Evolutionary conservation across 2,113 vertebrate species (phyloP).

Genomic region (Dipodomys spectabilis): DNA sequence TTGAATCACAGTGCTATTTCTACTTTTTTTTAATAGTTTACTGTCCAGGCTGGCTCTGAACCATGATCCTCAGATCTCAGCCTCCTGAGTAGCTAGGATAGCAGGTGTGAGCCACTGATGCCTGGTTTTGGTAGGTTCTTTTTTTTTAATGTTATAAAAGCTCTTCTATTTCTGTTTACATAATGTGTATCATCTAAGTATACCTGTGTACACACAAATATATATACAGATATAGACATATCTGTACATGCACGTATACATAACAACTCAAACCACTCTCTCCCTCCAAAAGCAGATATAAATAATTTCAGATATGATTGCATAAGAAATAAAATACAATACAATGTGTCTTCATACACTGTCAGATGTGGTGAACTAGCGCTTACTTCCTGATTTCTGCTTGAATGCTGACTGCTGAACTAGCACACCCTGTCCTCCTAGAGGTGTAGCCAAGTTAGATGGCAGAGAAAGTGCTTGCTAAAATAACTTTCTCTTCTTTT

Average conservation of each 20-base stretch:
- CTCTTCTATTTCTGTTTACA: background rate
- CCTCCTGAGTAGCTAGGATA: no score
- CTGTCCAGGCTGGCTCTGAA: no score
- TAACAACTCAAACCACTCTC: background rate
- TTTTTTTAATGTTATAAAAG: conserved; percentile 47
- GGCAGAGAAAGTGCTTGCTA: conserved; percentile 66
- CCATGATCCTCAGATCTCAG: no score
- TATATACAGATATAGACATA: no score
- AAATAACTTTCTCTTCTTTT: conserved; percentile 66
- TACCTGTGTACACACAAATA: background rate
- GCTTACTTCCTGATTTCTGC: background rate
- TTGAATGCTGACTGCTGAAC: conserved; percentile 44
- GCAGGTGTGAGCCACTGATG: no score
- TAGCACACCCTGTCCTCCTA: conserved; percentile 51
- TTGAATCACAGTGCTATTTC: no score
- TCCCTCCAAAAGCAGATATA: background rate
- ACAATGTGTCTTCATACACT: background rate
- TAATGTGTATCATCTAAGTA: background rate
- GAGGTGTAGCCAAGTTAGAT: conserved; percentile 48
- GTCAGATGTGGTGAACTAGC: no score
- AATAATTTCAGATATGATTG: background rate
- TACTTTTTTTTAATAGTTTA: no score
- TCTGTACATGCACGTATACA: no score
- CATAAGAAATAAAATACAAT: conserved; percentile 12
- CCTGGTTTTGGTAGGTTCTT: background rate